Evolutionary conservation across 2,888 invertebrate species (phyloP).

Genomic region (Isotomurus palustris): DNA sequence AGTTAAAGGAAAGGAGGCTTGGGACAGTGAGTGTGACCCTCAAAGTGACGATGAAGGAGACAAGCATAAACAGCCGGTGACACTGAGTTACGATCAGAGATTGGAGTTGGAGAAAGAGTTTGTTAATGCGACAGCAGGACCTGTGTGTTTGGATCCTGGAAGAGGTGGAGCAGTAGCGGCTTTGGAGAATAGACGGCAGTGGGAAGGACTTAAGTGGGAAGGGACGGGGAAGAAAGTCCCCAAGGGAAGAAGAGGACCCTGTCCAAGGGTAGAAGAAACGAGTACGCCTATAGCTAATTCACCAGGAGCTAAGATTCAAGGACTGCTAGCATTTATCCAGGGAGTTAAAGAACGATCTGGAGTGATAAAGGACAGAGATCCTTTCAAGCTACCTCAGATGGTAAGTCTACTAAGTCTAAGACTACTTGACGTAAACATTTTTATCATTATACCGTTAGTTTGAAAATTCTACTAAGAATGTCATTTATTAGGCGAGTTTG

Average conservation of each 20-base stretch:
- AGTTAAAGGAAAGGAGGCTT: conserved; percentile 11
- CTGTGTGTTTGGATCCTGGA: conserved; percentile 82
- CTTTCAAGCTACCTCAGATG: conserved; percentile 31
- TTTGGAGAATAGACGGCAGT: conserved; percentile 69
- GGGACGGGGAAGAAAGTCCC: no score
- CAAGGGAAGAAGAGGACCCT: no score
- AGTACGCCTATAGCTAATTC: no score
- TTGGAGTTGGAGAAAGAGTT: conserved; percentile 76
- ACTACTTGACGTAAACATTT: conserved; percentile 1
- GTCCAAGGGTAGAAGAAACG: conserved; percentile 3
- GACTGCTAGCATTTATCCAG: neutral
- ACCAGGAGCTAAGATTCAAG: neutral
- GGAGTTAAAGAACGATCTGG: neutral
- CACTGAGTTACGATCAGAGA: conserved; percentile 71
- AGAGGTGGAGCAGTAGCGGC: conserved; percentile 76
- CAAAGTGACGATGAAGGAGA: conserved; percentile 20
- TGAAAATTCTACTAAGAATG: neutral
- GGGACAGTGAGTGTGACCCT: conserved; percentile 27
- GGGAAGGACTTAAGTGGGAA: conserved; percentile 56
- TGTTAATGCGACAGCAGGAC: conserved; percentile 77
- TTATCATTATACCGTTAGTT: neutral
- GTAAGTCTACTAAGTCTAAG: conserved; percentile 18
- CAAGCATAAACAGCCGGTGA: conserved; percentile 8
- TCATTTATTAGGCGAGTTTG: conserved; percentile 17
- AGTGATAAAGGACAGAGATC: conserved; percentile 12